Conservation (phyloP, 2,113 vertebrate genomes). For the Oncorhynchus nerka region DNA sequence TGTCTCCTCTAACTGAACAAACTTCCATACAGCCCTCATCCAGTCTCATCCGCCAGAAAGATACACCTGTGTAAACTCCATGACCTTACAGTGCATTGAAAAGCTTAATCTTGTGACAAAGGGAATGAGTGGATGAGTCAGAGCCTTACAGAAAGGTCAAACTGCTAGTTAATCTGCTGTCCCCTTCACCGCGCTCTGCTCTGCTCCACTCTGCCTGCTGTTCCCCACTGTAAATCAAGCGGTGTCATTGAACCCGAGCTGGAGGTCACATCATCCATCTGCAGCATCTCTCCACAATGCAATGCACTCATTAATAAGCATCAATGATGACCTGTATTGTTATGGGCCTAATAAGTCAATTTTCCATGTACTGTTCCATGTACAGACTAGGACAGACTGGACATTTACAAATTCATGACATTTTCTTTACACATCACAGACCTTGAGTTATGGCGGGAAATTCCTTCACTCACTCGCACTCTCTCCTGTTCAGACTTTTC, state of each 20-base stretch:
- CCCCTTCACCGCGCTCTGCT: background rate
- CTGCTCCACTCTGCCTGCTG: conserved; percentile 3
- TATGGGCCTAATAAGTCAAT: too few species aligned
- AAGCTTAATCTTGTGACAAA: conserved; percentile 58
- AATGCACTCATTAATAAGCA: too few species aligned
- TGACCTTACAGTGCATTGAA: conserved; percentile 49
- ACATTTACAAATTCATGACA: too few species aligned
- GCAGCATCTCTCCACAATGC: too few species aligned
- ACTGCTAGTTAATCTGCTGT: conserved; percentile 49
- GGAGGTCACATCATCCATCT: conserved; percentile 39
- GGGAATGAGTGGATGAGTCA: conserved; percentile 40
- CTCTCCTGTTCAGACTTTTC: background rate
- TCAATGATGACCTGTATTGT: too few species aligned
- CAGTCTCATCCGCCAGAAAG: too few species aligned
- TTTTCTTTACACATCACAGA: too few species aligned
- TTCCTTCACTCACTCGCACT: background rate
- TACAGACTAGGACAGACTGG: too few species aligned
- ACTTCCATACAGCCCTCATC: too few species aligned
- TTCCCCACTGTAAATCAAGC: conserved; percentile 7
- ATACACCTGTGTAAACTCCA: background rate
- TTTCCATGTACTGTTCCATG: too few species aligned
- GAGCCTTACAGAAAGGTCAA: conserved; percentile 57
- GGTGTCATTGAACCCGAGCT: conserved; percentile 43
- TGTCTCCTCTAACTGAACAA: too few species aligned
- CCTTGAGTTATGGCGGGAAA: too few species aligned